phyloP scores from a whole-genome alignment of 2,797 vertebrate species.

The Allochrocebus solatus region DNA sequence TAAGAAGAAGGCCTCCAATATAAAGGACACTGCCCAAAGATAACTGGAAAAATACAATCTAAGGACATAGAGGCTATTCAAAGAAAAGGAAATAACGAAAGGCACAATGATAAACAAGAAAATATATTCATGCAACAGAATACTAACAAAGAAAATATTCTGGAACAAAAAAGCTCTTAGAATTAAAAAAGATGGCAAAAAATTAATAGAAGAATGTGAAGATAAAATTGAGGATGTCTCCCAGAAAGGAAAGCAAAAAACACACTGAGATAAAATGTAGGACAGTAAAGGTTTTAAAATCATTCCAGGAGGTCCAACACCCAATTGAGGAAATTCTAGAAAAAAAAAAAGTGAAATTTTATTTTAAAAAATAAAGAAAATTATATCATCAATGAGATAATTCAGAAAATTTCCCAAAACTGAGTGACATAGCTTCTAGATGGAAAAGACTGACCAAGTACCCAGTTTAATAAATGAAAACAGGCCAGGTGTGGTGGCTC shows the following conservation, averaged over 20 bases:
- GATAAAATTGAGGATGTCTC: neutral
- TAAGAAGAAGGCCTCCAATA: neutral
- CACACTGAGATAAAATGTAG: neutral
- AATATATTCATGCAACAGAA: neutral
- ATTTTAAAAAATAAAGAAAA: neutral
- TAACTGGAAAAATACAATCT: neutral
- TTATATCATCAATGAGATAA: neutral
- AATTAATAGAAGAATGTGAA: neutral
- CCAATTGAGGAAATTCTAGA: neutral
- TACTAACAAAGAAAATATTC: neutral
- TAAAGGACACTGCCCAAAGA: neutral
- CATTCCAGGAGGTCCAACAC: neutral
- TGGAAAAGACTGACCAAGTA: neutral
- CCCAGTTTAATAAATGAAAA: neutral
- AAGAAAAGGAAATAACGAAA: neutral
- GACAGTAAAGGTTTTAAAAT: neutral
- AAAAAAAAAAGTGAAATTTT: neutral
- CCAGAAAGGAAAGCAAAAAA: neutral
- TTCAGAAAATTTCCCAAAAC: slow-evolving; percentile 10
- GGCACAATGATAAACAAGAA: neutral
- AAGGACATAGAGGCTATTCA: neutral
- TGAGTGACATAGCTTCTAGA: neutral
- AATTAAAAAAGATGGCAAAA: neutral
- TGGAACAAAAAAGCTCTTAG: neutral
- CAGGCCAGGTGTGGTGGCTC: neutral